Evolutionary conservation across 2,888 invertebrate genomes (phyloP).

Genomic region (Latrodectus hesperus): DNA sequence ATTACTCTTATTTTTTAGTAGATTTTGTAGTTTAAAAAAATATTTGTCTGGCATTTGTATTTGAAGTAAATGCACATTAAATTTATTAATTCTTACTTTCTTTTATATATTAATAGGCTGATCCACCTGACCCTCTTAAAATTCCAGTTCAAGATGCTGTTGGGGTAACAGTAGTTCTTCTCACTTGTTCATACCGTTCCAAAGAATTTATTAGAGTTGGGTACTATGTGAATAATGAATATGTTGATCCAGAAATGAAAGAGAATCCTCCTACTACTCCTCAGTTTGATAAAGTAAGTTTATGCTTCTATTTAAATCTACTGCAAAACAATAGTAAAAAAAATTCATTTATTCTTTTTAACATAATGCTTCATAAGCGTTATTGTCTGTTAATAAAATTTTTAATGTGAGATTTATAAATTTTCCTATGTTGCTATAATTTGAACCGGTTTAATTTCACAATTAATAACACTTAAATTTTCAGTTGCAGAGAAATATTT

Average conservation of each 20-base stretch:
- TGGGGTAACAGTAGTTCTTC: conserved; percentile 97
- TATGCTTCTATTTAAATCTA: neutral
- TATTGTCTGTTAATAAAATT: neutral
- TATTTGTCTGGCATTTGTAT: too few relatives aligned
- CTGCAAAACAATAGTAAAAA: neutral
- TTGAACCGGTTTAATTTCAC: neutral
- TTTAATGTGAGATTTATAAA: neutral
- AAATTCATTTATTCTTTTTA: neutral
- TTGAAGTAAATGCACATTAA: too few relatives aligned
- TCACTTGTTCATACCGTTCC: conserved; percentile 93
- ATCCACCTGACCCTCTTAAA: conserved; percentile 93
- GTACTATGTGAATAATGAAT: conserved; percentile 99
- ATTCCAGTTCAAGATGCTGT: conserved; percentile 97
- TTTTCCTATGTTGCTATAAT: neutral
- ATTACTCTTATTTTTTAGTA: too few relatives aligned
- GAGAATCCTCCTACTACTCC: conserved; percentile 96
- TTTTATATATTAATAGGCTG: conserved; percentile 80
- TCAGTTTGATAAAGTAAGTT: conserved; percentile 89
- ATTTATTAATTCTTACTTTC: neutral
- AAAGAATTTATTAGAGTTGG: conserved; percentile 98
- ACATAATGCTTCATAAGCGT: neutral
- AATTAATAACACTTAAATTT: neutral
- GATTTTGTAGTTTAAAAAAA: too few relatives aligned
- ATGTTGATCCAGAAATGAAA: conserved; percentile 90
- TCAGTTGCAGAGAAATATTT: conserved; percentile 83